Base-by-base conservation (phyloP, 1,140 invertebrate species). In the Mactra quadrangularis region DNA sequence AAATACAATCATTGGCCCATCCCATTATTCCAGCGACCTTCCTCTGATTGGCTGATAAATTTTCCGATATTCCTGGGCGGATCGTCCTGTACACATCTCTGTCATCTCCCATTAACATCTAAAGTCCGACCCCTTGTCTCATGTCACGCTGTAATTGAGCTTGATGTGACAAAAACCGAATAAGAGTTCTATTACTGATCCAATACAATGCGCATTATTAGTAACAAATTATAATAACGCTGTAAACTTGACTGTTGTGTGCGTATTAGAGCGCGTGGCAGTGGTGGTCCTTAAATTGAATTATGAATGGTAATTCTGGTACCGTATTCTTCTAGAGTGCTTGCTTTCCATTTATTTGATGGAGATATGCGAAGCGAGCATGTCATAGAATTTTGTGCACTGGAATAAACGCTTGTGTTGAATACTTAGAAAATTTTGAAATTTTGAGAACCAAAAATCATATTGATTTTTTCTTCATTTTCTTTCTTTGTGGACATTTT, bases 91-190 rank as follows among this genome's bases (percentile, higher is more conserved):
- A 31, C 70, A 38, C 22, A 38, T 19, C 50, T 72, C 25, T 72
- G 70, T 72, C 70, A 72, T 27, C 50, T 55, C 52, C 52, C 33
- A 22, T 72, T 72, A 72, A 29, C 50, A 38, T 72, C 70, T 29
- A 55, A 55, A 53, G 53, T 35, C 70, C 70, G 70, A 52, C 79
- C 79, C 70, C 45, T 72, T 74, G 79, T 72, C 79, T 27, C 66
- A 62, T 62, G 57, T 45, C 17, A 29, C 35, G 27, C 29, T 22
- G 15, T 82, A 82, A 82, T 82, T 82, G 70, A 22, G 68, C 70
- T 55, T 82, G 72, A 82, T 74, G 79, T 82, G 79, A 52, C 59
- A 57, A 57, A 68, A 82, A 74, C 68, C 45, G 71, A 74, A 75
- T 74, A 74, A 82, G 53, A 59, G 50, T 11, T n/a, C 59, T 31